Base-by-base conservation (phyloP, 2,888 invertebrate species). In the Athalia rosae region DNA sequence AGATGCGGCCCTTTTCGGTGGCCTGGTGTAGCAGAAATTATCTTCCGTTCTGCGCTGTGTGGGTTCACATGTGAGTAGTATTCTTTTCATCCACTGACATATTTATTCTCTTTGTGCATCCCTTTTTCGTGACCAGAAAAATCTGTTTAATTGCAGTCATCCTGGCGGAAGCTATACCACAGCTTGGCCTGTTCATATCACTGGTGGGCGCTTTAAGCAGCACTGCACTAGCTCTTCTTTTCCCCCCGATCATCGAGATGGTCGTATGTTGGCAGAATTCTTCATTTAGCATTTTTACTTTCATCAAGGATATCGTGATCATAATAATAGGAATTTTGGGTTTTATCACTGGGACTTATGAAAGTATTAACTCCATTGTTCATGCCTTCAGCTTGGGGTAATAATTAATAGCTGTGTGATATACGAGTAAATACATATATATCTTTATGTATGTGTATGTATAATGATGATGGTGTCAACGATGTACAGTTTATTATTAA, bases 171-270 rank as follows among this genome's bases (percentile, higher is more conserved):
- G 92, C 95, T 1, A 95, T 98, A 78, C 98, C 98, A 0, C 93
- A 96, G 83, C 90, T 98, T 80, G 95, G 95, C 3, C 91, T 97
- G 1, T 96, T 98, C 90, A 98, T 98, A 82, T 97, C 98, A 0
- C 90, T 98, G 80, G 96, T 98, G 47, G 98, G 98, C 4, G 97
- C 98, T 0, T 92, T 98, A 0, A 96, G 97, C 87, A 96, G 97
- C 83, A 95, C 97, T 4, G 94, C 96, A 0, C 90, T 98, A 80
- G 97, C 97, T 0, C 92, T 98, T 56, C 92, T 98, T 59, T 95
- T 98, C 87, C 98, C 98, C 1, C 96, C 98, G 0, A 92, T 97
- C 77, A 94, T 98, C 80, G 96, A 98, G 85, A 91, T 97, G 81
- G 94, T 97, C 4, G 92, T 93, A 0, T 91, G 92, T 78, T 94